Percentiles rank a stretch among this genome's conserved stretches.
Evolutionary conservation across 2,797 vertebrate species (phyloP).

Genomic region (Holocentrus rufus): DNA sequence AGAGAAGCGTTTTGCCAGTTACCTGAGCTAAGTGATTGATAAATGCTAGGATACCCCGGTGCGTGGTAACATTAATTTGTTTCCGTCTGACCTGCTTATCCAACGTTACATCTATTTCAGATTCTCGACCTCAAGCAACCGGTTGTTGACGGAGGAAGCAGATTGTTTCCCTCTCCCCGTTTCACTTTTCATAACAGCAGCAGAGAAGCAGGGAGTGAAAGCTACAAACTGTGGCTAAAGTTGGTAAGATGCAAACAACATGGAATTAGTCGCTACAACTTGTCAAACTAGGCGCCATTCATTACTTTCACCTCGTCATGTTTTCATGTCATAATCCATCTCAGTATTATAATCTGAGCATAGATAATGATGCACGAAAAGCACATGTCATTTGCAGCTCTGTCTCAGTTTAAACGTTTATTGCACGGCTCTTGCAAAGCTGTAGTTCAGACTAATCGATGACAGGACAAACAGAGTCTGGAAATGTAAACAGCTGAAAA

Average conservation of each 20-base stretch:
- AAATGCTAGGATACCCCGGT: constrained; percentile 36
- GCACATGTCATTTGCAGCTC: too few species aligned
- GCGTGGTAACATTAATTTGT: not conserved
- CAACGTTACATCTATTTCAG: constrained; percentile 39
- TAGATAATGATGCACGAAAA: too few species aligned
- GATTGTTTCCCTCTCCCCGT: not conserved
- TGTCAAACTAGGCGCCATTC: constrained; percentile 3
- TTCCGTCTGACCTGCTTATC: constrained; percentile 26
- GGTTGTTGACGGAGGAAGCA: constrained; percentile 24
- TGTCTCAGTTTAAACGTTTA: too few species aligned
- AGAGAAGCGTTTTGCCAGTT: not conserved
- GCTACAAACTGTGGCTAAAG: constrained; percentile 39
- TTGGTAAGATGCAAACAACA: constrained; percentile 54
- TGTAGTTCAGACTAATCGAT: not conserved
- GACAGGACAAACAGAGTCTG: not conserved
- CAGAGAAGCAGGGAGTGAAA: constrained; percentile 21
- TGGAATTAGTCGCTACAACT: constrained; percentile 1
- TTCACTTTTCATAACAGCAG: not conserved
- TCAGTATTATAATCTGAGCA: too few species aligned
- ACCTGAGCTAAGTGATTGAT: constrained; percentile 18
- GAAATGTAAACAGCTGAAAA: not conserved
- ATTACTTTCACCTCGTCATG: too few species aligned
- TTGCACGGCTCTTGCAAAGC: not conserved
- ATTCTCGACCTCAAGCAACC: constrained; percentile 25
- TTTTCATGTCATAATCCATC: too few species aligned